Conservation (phyloP, 2,888 invertebrate species). For the Hemaris fuciformis region DNA sequence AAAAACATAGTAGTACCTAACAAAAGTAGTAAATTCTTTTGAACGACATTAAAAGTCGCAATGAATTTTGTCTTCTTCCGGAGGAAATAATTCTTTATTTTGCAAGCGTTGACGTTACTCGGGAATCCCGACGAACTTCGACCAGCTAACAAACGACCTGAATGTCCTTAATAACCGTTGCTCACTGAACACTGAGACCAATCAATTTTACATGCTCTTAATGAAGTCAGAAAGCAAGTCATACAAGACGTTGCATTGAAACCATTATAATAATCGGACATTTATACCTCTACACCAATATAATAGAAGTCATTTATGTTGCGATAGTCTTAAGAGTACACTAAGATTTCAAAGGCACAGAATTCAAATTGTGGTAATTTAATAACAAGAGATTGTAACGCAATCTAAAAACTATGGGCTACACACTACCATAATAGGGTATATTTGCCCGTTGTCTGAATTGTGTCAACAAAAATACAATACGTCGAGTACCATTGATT, state of each 20-base stretch:
- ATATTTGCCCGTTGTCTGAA: background rate
- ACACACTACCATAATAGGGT: too few species aligned
- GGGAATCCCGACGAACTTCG: constrained; percentile 4
- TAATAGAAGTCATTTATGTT: background rate
- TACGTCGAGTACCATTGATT: background rate
- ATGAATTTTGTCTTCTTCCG: background rate
- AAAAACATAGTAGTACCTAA: too few species aligned
- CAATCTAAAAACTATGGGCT: too few species aligned
- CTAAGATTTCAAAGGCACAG: too few species aligned
- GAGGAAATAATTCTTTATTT: background rate
- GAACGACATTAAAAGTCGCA: too few species aligned
- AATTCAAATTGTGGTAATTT: too few species aligned
- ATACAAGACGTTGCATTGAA: background rate
- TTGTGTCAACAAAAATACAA: background rate
- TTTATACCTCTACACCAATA: background rate
- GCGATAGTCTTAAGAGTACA: too few species aligned
- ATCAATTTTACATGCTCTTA: background rate
- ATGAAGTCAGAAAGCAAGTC: background rate
- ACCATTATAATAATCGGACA: background rate
- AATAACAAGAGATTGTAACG: too few species aligned
- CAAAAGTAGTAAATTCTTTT: too few species aligned
- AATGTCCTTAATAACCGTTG: constrained; percentile 7
- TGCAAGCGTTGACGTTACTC: background rate
- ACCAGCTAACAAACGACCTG: background rate
- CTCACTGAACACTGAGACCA: background rate